These are phyloP conservation scores for Chirona hameri DNA, from an alignment of 2,888 invertebrate genomes.

Conservation along the genomic window DNA sequence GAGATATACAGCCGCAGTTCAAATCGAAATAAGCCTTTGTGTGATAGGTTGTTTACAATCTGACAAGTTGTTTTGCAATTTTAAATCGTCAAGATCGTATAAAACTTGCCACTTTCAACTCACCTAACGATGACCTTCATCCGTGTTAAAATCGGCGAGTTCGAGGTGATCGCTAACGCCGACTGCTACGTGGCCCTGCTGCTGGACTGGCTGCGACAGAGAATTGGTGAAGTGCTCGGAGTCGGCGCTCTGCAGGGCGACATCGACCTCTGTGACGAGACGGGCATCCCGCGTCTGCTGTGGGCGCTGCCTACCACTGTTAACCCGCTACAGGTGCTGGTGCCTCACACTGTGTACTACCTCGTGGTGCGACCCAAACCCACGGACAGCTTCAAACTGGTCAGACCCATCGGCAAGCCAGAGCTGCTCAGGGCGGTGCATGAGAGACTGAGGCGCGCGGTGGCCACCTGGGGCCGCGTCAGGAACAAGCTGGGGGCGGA, in stretches of 20 bases:
- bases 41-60: too few relatives aligned
- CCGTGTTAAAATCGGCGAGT: background rate
- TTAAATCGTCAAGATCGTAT: too few relatives aligned
- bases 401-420: background rate
- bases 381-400: background rate
- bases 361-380: background rate
- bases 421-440: background rate
- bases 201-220: background rate
- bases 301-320: background rate
- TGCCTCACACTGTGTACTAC: background rate
- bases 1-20: too few relatives aligned
- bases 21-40: too few relatives aligned
- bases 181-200: background rate
- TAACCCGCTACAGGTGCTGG: background rate
- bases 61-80: too few relatives aligned
- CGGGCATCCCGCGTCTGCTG: background rate
- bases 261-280: slow-evolving; percentile 6
- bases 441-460: background rate
- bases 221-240: background rate
- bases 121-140: background rate
- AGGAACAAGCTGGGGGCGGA: background rate
- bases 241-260: background rate
- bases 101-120: too few relatives aligned
- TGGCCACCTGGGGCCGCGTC: background rate
- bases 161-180: background rate